A percentile compares a stretch with the other conserved stretches of the same genome.
Conservation (phyloP, 2,888 invertebrate species). For the Cylindroiulus punctatus region DNA sequence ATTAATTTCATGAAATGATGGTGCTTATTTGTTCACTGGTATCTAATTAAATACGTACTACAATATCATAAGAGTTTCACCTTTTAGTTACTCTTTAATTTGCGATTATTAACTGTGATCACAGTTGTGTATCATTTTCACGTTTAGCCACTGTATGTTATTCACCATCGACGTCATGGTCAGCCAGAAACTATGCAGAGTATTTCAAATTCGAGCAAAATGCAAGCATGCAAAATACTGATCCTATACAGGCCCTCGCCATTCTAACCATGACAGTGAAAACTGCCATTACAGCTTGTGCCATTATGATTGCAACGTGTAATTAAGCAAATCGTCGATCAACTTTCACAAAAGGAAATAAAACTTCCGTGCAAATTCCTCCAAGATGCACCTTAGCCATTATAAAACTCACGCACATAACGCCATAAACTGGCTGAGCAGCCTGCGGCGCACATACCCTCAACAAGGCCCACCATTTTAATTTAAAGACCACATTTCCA, state of each 20-base stretch:
- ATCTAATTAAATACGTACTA: too few species aligned
- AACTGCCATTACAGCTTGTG: neutral
- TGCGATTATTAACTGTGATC: too few species aligned
- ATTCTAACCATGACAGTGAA: neutral
- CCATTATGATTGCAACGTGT: neutral
- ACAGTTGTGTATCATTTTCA: too few species aligned
- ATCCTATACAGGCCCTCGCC: neutral
- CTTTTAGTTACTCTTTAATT: too few species aligned
- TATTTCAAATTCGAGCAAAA: too few species aligned
- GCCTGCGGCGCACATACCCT: neutral
- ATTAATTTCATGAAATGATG: too few species aligned
- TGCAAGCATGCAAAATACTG: too few species aligned
- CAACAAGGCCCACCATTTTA: neutral
- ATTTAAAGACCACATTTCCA: neutral
- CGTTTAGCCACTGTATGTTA: too few species aligned
- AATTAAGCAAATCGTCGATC: neutral
- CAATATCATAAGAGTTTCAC: too few species aligned
- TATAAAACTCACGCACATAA: neutral
- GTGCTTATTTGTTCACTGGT: too few species aligned
- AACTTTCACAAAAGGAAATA: neutral
- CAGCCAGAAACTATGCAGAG: too few species aligned
- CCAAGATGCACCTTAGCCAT: neutral
- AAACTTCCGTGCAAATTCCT: neutral
- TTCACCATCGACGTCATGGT: too few species aligned
- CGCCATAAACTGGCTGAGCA: neutral